phyloP scores from a whole-genome alignment of 92 coral and sea anemone species.

The Epizoanthus stellaris region DNA sequence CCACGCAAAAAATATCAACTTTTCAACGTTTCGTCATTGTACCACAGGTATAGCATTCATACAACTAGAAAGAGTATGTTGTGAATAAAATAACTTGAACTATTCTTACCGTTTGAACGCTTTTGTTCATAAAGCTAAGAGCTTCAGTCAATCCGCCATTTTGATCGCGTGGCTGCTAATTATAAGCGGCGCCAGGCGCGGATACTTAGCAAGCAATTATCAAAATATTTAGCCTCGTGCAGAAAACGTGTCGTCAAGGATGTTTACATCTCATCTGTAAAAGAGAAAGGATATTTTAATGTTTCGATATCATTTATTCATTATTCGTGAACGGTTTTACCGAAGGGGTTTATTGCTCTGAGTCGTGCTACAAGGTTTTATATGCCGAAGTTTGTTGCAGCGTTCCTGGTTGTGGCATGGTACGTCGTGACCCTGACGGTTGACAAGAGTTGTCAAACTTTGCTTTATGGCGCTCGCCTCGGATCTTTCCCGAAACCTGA shows the following conservation, averaged over 20 bases:
- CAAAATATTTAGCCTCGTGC: slow-evolving; percentile 59
- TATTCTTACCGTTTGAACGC: not conserved
- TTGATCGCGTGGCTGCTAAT: slow-evolving; percentile 38
- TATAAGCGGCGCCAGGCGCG: slow-evolving; percentile 20
- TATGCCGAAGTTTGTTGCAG: slow-evolving; percentile 50
- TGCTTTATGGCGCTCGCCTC: slow-evolving; percentile 73
- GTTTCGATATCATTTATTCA: slow-evolving; percentile 29
- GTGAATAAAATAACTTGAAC: too few species aligned
- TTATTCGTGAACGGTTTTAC: slow-evolving; percentile 25
- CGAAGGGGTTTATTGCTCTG: slow-evolving; percentile 4
- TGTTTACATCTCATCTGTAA: slow-evolving; percentile 8
- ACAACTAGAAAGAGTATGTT: too few species aligned
- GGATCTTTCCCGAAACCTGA: slow-evolving; percentile 88
- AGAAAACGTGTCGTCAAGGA: slow-evolving; percentile 46
- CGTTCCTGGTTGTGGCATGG: slow-evolving; percentile 34
- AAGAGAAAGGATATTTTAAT: not conserved
- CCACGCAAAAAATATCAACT: too few species aligned
- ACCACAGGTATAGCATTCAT: too few species aligned
- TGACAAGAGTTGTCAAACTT: slow-evolving; percentile 27
- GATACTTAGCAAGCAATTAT: slow-evolving; percentile 37
- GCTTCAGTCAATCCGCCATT: slow-evolving; percentile 2
- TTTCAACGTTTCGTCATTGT: too few species aligned
- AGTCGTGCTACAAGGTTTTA: slow-evolving; percentile 24
- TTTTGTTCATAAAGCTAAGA: not conserved
- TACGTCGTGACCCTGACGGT: slow-evolving; percentile 38